Conservation (phyloP, 64 coral and sea anemone species). For the Montipora sp. region DNA sequence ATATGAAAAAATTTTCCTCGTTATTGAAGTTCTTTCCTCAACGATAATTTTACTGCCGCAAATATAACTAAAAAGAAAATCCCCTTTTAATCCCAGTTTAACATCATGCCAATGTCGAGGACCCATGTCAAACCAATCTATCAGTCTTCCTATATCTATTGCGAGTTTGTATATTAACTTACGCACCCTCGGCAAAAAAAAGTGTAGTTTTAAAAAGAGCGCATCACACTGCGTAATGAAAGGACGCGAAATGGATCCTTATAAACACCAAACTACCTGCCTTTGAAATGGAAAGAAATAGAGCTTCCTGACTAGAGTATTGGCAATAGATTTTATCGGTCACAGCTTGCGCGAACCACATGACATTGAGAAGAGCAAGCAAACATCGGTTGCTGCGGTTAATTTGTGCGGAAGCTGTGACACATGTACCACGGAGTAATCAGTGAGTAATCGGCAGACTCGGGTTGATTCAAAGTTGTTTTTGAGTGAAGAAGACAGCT, state of each 20-base stretch:
- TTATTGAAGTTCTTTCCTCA: not conserved
- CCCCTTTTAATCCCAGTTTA: too few relatives aligned
- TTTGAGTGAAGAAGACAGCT: not conserved
- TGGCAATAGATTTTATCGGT: slow-evolving; percentile 13
- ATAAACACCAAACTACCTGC: not conserved
- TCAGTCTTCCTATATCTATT: too few relatives aligned
- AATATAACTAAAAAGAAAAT: too few relatives aligned
- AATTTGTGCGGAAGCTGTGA: not conserved
- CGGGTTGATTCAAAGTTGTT: not conserved
- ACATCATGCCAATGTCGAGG: too few relatives aligned
- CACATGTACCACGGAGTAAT: not conserved
- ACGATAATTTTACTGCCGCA: too few relatives aligned
- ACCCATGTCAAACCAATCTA: too few relatives aligned
- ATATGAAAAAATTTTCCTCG: not conserved
- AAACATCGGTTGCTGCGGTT: slow-evolving; percentile 16
- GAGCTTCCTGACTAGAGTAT: not conserved
- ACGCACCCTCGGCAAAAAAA: too few relatives aligned
- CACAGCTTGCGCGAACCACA: slow-evolving; percentile 44
- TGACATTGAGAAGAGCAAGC: slow-evolving; percentile 20
- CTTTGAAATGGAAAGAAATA: slow-evolving; percentile 1
- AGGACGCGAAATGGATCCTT: not conserved
- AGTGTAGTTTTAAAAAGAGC: not conserved
- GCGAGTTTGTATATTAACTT: too few relatives aligned
- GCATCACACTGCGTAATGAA: not conserved
- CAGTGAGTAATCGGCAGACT: not conserved